These are phyloP conservation scores for Aleiodes sp. DNA, from an alignment of 1,140 invertebrate species.

Conservation along the genomic window DNA sequence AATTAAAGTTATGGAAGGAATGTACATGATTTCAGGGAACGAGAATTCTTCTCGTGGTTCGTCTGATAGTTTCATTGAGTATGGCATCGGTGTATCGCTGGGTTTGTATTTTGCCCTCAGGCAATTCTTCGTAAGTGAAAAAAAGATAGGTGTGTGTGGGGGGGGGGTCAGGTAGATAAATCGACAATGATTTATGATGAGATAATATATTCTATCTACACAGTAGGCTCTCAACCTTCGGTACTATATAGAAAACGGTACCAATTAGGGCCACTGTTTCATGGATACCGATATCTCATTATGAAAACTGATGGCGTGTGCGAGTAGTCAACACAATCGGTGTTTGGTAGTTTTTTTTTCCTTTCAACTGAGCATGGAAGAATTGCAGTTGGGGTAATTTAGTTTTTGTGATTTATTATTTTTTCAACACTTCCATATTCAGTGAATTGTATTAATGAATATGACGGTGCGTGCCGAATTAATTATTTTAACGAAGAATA, in stretches of 20 bases:
- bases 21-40: constrained; percentile 1
- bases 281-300: constrained; percentile 33
- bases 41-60: constrained; percentile 42
- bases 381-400: no score
- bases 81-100: constrained; percentile 20
- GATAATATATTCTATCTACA: constrained; percentile 21
- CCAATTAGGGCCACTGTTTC: constrained; percentile 28
- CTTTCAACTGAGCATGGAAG: no score
- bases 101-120: neutral
- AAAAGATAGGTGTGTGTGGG: constrained; percentile 2
- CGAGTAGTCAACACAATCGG: neutral
- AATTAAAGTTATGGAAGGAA: no score
- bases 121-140: neutral
- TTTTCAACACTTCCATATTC: no score
- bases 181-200: constrained; percentile 30
- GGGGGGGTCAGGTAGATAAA: constrained; percentile 34
- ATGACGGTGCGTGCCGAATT: no score
- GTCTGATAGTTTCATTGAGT: constrained; percentile 47
- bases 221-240: constrained; percentile 13
- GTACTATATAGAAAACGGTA: constrained; percentile 17
- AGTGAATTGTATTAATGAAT: no score
- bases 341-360: no score
- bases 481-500: no score
- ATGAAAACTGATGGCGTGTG: neutral
- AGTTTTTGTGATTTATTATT: no score